Evolutionary conservation across 2,113 vertebrate genomes (phyloP).

Genomic region (Nyctereutes procyonoides): DNA sequence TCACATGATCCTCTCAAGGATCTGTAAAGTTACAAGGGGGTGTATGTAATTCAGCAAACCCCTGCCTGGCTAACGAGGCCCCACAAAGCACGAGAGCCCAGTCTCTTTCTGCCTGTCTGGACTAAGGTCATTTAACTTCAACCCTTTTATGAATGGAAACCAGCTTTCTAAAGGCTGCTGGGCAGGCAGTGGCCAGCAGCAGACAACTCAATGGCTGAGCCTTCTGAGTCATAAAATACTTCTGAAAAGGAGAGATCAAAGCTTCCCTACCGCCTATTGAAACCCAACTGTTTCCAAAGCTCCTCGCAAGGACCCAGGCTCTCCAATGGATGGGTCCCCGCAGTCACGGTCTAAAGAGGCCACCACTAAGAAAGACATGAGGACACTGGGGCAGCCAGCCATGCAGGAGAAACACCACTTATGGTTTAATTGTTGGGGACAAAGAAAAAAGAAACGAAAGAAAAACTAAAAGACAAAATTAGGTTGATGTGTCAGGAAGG

Average conservation of each 20-base stretch:
- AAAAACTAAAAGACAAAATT: slow-evolving; percentile 90
- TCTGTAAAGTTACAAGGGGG: background rate
- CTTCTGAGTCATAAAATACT: slow-evolving; percentile 83
- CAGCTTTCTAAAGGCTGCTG: slow-evolving; percentile 78
- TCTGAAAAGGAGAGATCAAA: slow-evolving; percentile 92
- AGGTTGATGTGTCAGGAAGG: slow-evolving; percentile 80
- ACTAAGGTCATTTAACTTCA: slow-evolving; percentile 84
- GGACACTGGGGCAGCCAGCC: slow-evolving; percentile 92
- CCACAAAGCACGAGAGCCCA: slow-evolving; percentile 71
- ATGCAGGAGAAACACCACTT: slow-evolving; percentile 90
- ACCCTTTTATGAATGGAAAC: slow-evolving; percentile 79
- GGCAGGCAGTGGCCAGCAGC: slow-evolving; percentile 81
- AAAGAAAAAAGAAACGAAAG: slow-evolving; percentile 89
- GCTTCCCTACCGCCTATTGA: slow-evolving; percentile 88
- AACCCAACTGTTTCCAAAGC: slow-evolving; percentile 90
- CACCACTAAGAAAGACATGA: slow-evolving; percentile 91
- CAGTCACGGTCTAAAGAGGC: slow-evolving; percentile 90
- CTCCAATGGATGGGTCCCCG: slow-evolving; percentile 90
- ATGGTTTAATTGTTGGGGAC: slow-evolving; percentile 91
- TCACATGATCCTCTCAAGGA: slow-evolving; percentile 63
- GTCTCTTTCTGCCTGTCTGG: slow-evolving; percentile 74
- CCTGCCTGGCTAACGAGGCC: slow-evolving; percentile 48
- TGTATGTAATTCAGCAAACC: background rate
- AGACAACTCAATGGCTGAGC: slow-evolving; percentile 83
- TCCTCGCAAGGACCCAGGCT: slow-evolving; percentile 88